phyloP scores from a whole-genome alignment of 64 coral and sea anemone species.

The Platygyra sinensis region DNA sequence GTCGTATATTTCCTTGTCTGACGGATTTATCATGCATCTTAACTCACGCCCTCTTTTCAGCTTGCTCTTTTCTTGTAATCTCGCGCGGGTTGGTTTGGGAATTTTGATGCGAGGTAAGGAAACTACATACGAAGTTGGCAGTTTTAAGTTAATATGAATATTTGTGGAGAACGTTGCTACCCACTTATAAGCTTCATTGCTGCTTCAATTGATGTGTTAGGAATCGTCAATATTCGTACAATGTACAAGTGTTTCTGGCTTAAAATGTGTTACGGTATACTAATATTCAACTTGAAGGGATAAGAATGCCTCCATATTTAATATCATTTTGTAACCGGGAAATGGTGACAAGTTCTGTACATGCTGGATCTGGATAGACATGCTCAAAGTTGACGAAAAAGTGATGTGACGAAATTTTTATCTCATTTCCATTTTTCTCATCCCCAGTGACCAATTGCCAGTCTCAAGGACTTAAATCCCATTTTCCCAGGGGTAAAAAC shows the following conservation, averaged over 20 bases:
- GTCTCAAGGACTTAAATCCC: no score
- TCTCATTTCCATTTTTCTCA: no score
- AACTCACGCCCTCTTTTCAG: constrained; percentile 22
- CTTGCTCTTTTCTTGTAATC: constrained; percentile 36
- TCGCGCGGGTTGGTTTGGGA: background rate
- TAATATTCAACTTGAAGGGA: constrained; percentile 24
- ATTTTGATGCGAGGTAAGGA: no score
- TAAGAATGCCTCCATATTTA: constrained; percentile 14
- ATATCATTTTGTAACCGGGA: background rate
- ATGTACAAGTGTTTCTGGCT: constrained; percentile 30
- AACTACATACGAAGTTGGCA: no score
- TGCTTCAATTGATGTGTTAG: constrained; percentile 22
- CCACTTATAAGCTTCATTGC: background rate
- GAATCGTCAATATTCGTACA: constrained; percentile 37
- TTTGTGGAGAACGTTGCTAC: no score
- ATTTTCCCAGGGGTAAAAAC: no score
- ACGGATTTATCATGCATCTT: constrained; percentile 40
- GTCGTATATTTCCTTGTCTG: constrained; percentile 46
- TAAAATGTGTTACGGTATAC: constrained; percentile 41
- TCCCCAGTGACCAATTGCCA: no score
- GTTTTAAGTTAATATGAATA: no score
- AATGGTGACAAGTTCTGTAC: no score
- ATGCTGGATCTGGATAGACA: no score
- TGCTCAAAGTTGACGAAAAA: no score
- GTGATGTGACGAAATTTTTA: no score